Base-by-base conservation (phyloP, 92 coral and sea anemone species). In the Chrysogorgia sp. region DNA sequence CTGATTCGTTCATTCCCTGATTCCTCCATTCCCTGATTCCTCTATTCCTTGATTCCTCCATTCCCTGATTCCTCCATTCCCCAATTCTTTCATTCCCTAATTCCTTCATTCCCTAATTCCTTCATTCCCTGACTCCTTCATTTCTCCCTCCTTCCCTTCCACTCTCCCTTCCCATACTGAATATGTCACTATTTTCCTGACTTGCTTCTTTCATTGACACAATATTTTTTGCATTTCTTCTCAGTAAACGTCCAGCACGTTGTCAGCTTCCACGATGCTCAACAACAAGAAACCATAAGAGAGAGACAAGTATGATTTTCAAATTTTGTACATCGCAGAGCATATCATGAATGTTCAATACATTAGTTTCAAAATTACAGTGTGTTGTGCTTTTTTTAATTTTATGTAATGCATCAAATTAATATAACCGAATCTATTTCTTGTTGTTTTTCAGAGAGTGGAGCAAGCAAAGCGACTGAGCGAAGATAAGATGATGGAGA, bases 401-500 rank as follows among this genome's bases (percentile, higher is more conserved):
- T 4, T 1, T 28, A 63, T 15, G 34, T 71, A 19, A 4, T 76
- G 24, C 17, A 25, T 26, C 7, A 32, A 49, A 7, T 12, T n/a
- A n/a, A 6, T 20, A n/a, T 37, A 8, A 10, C 60, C 32, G 20
- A 24, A 10, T 19, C 22, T 30, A 48, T 35, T 34, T 52, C 31
- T 29, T 43, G 2, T 63, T 70, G 43, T 71, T 78, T 74, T 66
- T 52, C 77, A 93, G 98, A 89, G 92, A 45, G 87, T 93, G 26
- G 98, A 93, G 74, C 96, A 93, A 77, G 97, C 98, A 58, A 93
- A 93, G 72, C 75, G 96, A 45, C 82, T 93, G 40, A 93, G 89
- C 63, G 98, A 93, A 87, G 98, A 93, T 74, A 90, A 84, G 32
- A 93, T 93, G 98, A 24, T 84, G 19, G 98, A 93, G 71, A 82